Evolutionary conservation across 1,140 invertebrate species (phyloP), one percentile per base, ranked within the genome.

Genomic region (Brachionus koreanus): DNA sequence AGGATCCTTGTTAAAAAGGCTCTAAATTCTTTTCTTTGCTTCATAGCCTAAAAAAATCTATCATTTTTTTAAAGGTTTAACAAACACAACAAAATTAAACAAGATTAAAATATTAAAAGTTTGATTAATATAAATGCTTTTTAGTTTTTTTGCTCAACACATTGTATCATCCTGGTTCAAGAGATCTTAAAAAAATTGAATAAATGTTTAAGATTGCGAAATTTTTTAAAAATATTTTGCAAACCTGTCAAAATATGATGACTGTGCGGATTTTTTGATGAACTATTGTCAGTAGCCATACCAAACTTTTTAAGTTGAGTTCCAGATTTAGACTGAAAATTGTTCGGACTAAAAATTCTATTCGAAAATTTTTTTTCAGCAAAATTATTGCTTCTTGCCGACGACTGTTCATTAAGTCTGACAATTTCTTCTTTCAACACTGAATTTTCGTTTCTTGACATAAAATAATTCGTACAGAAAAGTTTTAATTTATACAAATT

Each of bases 131-230:
- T 74, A 13, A 74, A 74, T 74, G 69, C 39, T n/a, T 74, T 23
- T 46, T 25, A 13, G 42, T 72, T 12, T 39, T n/a, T 23, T 1
- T 23, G 6, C 25, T 74, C 16, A 79, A 49, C 76, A 79, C 76
- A 79, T 79, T 9, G 76, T 79, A 43, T 79, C 76, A 43, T 79
- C 61, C 12, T 79, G 76, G 5, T 25, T 13, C 16, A 79, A 79
- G 10, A 79, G 61, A 79, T 79, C 76, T 57, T 57, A 10, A 1
- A 72, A 72, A 25, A 74, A 35, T 25, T 46, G 5, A 35, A 74
- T 74, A 9, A 72, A 16, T 72, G 19, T 0, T 29, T 39, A 35
- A 10, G 1, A 39, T 39, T 19, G 42, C 13, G 9, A 23, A 25
- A 19, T 0, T 7, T 52, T 10, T 3, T 7, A 19, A 7, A 5